These are phyloP conservation scores for Ceramica pisi DNA, from an alignment of 2,888 invertebrate species.

Conservation along the genomic window DNA sequence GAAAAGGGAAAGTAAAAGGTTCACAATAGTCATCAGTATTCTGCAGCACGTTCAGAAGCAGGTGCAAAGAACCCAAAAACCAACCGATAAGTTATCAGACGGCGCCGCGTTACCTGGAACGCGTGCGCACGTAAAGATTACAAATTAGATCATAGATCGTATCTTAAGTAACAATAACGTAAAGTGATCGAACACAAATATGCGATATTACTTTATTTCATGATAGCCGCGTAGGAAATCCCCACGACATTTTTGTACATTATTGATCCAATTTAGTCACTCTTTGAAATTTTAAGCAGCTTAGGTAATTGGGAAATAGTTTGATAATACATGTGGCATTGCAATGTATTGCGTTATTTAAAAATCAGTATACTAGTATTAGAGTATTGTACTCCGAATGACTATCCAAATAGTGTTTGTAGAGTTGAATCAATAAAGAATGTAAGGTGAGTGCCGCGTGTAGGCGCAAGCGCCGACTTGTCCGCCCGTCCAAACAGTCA, in stretches of 20 bases:
- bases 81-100: constrained; percentile 51
- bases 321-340: constrained; percentile 2
- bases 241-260: constrained; percentile 21
- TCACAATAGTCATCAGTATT: not conserved
- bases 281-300: constrained; percentile 33
- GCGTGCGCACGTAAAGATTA: constrained; percentile 62
- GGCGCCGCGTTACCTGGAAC: constrained; percentile 45
- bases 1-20: not conserved
- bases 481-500: constrained; percentile 26
- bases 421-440: constrained; percentile 30
- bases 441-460: constrained; percentile 41
- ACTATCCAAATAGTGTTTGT: constrained; percentile 14
- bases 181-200: constrained; percentile 42
- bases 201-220: constrained; percentile 36
- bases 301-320: constrained; percentile 1
- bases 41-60: constrained; percentile 1
- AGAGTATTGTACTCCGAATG: constrained; percentile 4
- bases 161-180: constrained; percentile 49
- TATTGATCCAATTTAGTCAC: constrained; percentile 4
- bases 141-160: constrained; percentile 50
- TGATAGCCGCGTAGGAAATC: constrained; percentile 32
- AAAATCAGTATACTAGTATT: not conserved
- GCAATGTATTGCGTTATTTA: not conserved
- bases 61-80: constrained; percentile 27
- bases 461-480: constrained; percentile 34